These are phyloP conservation scores for Tanypteryx hageni DNA, from an alignment of 2,888 invertebrate genomes.

Conservation along the genomic window DNA sequence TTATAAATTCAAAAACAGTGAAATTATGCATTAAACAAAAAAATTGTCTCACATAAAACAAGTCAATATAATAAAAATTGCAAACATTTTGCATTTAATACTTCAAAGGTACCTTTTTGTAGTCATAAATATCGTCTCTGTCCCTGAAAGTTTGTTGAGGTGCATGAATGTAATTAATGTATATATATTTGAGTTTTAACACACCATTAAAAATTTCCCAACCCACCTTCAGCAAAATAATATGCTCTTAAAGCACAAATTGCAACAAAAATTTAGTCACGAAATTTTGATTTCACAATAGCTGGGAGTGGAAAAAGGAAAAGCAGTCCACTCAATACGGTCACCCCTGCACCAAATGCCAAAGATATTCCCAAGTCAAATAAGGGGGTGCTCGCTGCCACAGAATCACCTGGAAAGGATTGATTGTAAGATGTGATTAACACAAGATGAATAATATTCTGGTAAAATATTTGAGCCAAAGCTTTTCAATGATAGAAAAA, in stretches of 20 bases:
- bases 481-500: not conserved
- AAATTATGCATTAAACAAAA: too few species aligned
- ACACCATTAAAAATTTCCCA: not conserved
- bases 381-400: slow-evolving; percentile 59
- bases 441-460: slow-evolving; percentile 76
- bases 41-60: too few species aligned
- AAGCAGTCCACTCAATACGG: slow-evolving; percentile 89
- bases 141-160: not conserved
- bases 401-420: slow-evolving; percentile 42
- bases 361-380: slow-evolving; percentile 89
- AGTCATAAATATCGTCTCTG: not conserved
- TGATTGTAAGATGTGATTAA: slow-evolving; percentile 76
- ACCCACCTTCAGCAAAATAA: not conserved
- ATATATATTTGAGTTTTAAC: not conserved
- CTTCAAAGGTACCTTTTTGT: not conserved
- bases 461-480: slow-evolving; percentile 69
- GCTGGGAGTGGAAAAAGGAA: slow-evolving; percentile 91
- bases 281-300: slow-evolving; percentile 91
- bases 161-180: not conserved
- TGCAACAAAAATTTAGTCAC: slow-evolving; percentile 77
- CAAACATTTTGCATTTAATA: too few species aligned
- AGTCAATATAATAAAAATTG: too few species aligned
- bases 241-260: not conserved
- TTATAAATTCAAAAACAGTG: too few species aligned
- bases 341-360: slow-evolving; percentile 88